These are phyloP conservation scores for Trichomalopsis sarcophagae DNA, from an alignment of 1,140 invertebrate genomes.

Conservation along the genomic window DNA sequence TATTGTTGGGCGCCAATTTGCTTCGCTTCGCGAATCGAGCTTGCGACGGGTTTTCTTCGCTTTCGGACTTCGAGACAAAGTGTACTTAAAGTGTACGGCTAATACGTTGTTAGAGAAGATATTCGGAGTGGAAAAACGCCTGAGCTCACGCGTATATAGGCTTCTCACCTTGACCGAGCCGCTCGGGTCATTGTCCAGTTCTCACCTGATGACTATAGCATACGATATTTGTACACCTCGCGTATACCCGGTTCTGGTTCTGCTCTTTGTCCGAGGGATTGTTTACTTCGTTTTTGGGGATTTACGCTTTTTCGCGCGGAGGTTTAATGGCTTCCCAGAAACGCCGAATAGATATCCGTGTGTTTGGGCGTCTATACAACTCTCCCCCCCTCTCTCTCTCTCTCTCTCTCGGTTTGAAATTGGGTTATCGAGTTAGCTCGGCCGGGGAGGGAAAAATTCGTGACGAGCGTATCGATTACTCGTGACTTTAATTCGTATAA, in stretches of 20 bases:
- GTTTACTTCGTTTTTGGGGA: neutral
- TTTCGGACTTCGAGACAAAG: too few species aligned
- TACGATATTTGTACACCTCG: neutral
- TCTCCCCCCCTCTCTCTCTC: too few species aligned
- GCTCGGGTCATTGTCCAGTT: slow-evolving; percentile 59
- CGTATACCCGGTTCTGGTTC: neutral
- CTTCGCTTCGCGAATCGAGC: too few species aligned
- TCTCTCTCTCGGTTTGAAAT: too few species aligned
- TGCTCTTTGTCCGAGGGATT: neutral
- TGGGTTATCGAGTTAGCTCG: too few species aligned
- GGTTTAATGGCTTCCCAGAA: too few species aligned
- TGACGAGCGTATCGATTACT: neutral
- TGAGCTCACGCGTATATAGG: neutral
- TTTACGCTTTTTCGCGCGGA: neutral
- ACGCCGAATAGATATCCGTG: too few species aligned
- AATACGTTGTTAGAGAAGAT: too few species aligned
- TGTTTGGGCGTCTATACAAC: too few species aligned
- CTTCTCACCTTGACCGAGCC: slow-evolving; percentile 60
- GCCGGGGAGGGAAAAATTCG: neutral
- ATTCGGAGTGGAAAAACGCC: too few species aligned
- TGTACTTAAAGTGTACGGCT: too few species aligned
- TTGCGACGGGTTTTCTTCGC: too few species aligned
- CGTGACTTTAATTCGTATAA: neutral
- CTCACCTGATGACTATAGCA: neutral
- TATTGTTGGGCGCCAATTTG: neutral